Base-by-base conservation (phyloP, 2,888 invertebrate species). In the Argyra leucocephala region DNA sequence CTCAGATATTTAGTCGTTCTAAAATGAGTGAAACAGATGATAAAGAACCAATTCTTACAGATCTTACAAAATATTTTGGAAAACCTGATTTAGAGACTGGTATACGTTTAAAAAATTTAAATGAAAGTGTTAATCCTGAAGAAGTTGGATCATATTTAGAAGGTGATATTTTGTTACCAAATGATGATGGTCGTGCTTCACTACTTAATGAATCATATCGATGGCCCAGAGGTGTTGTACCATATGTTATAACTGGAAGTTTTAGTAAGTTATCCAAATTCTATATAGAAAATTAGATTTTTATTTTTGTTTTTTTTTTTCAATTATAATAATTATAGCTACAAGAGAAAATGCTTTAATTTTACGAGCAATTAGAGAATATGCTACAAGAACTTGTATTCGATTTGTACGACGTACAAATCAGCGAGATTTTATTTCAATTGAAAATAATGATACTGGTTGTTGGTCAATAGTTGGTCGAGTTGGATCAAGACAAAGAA, bases 401-500 rank as follows among this genome's bases (percentile, higher is more conserved):
- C 81, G 83, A 69, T 90, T 88, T 74, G 82, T 85, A 4, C 85
- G 84, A 0, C 68, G 69, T 62, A 63, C 64, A 5, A 80, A 77
- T 0, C 86, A 89, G 71, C 73, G 69, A 0, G 88, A 89, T 74
- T 89, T 87, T 74, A 78, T 90, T 62, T 78, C 82, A 4, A 85
- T 90, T 63, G 83, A 83, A 64, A 86, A 83, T 68, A 79, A 82
- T 15, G 83, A 82, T 64, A 85, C 86, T 0, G 89, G 89, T 0
- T 90, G 90, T 73, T 89, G 89, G 89, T 88, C 88, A 18, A 86
- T 85, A 68, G 87, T 90, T 0, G 90, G 90, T 0, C 81, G 83
- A 31, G 80, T 84, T 31, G 88, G 88, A 73, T 70, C 70, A 5
- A 63, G 62, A 22, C 71, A 72, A 61, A 63, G 65, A 37, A 65